Evolutionary conservation across 2,113 vertebrate genomes (phyloP).

Genomic region (Pantherophis guttatus): DNA sequence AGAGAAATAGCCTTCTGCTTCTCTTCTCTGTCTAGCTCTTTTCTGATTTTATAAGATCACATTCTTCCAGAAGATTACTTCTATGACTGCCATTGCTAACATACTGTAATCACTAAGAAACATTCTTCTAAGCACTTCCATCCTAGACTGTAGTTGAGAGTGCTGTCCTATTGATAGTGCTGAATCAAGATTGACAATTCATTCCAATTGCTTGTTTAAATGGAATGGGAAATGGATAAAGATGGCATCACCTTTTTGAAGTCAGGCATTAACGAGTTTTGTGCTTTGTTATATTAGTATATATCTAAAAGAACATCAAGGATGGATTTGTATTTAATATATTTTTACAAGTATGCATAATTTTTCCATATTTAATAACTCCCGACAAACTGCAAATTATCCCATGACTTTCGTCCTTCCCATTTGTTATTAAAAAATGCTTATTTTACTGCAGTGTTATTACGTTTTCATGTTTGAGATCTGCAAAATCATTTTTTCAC

Average conservation of each 20-base stretch:
- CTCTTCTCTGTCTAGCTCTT: neutral
- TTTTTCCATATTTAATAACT: neutral
- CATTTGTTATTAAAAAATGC: neutral
- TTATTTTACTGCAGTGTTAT: neutral
- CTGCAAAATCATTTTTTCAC: neutral
- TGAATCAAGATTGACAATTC: neutral
- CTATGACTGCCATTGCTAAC: neutral
- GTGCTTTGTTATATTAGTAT: neutral
- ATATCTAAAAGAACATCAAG: neutral
- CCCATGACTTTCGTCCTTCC: neutral
- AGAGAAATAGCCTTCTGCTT: neutral
- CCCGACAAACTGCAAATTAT: neutral
- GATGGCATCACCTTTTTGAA: no score
- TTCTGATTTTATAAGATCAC: neutral
- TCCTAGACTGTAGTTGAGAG: neutral
- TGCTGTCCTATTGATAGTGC: neutral
- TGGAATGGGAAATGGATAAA: neutral
- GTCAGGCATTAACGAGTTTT: neutral
- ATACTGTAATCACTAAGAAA: neutral
- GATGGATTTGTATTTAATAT: neutral
- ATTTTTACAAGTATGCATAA: neutral
- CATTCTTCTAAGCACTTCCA: neutral
- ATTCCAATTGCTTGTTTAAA: neutral
- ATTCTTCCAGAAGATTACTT: neutral
- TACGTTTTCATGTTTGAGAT: neutral